Conservation (phyloP, 2,888 invertebrate species). For the Heliconius hortense region DNA sequence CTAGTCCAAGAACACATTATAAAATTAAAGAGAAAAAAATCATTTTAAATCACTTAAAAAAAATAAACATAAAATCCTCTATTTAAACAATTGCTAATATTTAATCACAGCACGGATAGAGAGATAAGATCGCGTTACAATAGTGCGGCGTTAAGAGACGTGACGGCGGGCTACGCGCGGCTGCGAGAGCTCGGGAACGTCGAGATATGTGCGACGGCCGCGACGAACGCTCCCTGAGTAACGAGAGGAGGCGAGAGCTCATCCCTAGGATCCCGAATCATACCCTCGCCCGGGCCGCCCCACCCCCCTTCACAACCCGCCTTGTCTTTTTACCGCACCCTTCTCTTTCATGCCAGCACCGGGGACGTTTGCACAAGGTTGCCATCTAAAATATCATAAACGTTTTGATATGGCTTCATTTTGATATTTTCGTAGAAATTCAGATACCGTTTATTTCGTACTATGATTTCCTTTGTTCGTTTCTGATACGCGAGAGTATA, state of each 20-base stretch:
- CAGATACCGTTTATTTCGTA: not conserved
- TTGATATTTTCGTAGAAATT: conserved; percentile 21
- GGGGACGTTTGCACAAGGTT: conserved; percentile 66
- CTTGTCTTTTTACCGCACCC: conserved; percentile 71
- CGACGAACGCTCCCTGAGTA: conserved; percentile 77
- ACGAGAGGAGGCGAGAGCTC: conserved; percentile 80
- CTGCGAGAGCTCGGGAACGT: conserved; percentile 51
- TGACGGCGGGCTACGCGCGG: conserved; percentile 38
- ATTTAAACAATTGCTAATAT: conserved; percentile 18
- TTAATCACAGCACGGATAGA: conserved; percentile 36
- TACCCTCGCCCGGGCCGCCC: conserved; percentile 76
- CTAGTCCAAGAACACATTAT: conserved; percentile 43
- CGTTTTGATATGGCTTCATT: conserved; percentile 13
- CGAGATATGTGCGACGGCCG: conserved; percentile 68
- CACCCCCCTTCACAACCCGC: conserved; percentile 64
- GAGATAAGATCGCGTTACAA: conserved; percentile 23
- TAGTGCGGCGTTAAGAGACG: conserved; percentile 33
- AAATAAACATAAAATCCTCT: conserved; percentile 12
- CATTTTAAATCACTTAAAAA: conserved; percentile 9
- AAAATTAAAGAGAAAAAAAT: not conserved
- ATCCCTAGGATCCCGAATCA: conserved; percentile 83
- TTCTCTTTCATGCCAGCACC: conserved; percentile 72
- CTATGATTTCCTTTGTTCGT: conserved; percentile 18
- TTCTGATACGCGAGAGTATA: conserved; percentile 6
- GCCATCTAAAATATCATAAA: conserved; percentile 46